These are phyloP conservation scores for Nothobranchius furzeri DNA, from an alignment of 2,113 vertebrate species.

Conservation along the genomic window DNA sequence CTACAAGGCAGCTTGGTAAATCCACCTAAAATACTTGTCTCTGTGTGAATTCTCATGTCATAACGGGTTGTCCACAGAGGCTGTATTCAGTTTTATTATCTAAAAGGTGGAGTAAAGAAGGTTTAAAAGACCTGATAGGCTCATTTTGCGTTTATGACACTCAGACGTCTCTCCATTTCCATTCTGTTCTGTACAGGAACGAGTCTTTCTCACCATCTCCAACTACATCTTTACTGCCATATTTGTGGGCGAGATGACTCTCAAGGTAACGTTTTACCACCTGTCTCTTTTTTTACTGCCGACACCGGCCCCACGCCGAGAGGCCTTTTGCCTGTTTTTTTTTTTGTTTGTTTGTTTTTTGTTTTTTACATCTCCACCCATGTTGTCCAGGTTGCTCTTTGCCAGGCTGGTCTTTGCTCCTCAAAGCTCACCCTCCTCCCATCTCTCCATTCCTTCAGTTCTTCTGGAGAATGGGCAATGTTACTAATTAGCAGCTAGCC, in stretches of 20 bases:
- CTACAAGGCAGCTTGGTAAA: constrained; percentile 94
- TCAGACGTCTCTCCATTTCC: constrained; percentile 10
- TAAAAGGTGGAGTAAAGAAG: constrained; percentile 36
- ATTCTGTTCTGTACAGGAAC: constrained; percentile 80
- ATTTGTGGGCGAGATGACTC: constrained; percentile 97
- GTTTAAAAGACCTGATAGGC: constrained; percentile 34
- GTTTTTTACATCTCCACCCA: constrained; percentile 15
- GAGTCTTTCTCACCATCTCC: constrained; percentile 97
- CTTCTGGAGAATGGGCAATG: constrained; percentile 52
- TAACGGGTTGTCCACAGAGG: constrained; percentile 4
- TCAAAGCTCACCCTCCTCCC: not conserved
- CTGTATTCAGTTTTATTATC: constrained; percentile 22
- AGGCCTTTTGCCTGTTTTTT: not conserved
- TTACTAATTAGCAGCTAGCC: constrained; percentile 66
- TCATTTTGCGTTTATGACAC: constrained; percentile 26
- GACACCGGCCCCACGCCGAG: not conserved
- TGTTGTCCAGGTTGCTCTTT: constrained; percentile 3
- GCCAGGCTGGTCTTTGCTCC: not conserved
- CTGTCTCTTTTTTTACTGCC: constrained; percentile 25
- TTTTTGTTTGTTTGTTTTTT: no score
- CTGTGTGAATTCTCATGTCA: not conserved
- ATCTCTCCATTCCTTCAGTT: constrained; percentile 31
- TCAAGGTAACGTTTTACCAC: constrained; percentile 86
- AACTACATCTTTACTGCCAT: constrained; percentile 99
- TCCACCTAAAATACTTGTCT: constrained; percentile 9